Evolutionary conservation across 2,888 invertebrate species (phyloP), one percentile per base, ranked within the genome.

Genomic region (Agriopis leucophaearia): DNA sequence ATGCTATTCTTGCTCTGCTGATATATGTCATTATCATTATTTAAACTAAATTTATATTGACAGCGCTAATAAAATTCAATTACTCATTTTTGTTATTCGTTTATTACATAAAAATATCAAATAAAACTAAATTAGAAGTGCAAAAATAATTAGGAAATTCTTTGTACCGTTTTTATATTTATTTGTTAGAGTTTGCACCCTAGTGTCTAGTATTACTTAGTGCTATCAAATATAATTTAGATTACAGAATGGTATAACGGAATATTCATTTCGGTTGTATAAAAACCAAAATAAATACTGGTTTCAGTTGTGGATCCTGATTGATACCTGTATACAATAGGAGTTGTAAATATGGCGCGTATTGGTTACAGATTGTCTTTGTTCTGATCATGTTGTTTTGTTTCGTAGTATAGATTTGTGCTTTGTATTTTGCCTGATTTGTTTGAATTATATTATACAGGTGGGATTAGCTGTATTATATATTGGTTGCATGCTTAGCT

Each of bases 241-340:
- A 15, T 54, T 13, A 45, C 8, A n/a, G 36, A 51, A 7, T 36
- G 51, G 51, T 35, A 51, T 36, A 51, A 36, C 15, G 36, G 51
- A n/a, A 9, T 48, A 64, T 51, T n/a, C 42, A 55, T 42, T 36
- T 8, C 18, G 45, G 35, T 42, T 51, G 44, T 45, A 52, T 18
- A 2, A 5, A 27, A 27, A 27, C 27, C 0, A 27, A 27, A 27
- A 27, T 4, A 27, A 27, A 27, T 27, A 52, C 16, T 64, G 61
- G 70, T 60, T 63, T 67, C 68, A 63, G 68, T 64, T 65, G 66
- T 61, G 51, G 60, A 18, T 51, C 18, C 47, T 13, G 36, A 18
- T 27, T 27, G 50, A 51, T 35, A 35, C 12, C 6, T 51, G 27
- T 35, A 13, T 35, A 35, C 12, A 35, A 35, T 35, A 35, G 13